A percentile compares a stretch with the other conserved stretches of the same genome.
Conservation (phyloP, 2,113 vertebrate species). For the Lepus americanus region DNA sequence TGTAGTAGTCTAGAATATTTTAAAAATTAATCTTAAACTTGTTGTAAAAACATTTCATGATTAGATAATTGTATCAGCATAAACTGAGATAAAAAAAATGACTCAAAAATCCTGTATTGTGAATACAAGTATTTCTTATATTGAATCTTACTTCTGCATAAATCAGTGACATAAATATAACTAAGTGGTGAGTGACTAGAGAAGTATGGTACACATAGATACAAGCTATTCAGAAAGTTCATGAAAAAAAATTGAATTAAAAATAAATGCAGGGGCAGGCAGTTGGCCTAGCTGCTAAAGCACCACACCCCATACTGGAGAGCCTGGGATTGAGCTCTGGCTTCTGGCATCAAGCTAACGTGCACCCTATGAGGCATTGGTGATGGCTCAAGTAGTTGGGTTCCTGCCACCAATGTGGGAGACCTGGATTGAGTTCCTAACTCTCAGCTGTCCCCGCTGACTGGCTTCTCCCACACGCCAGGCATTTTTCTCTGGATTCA, state of each 20-base stretch:
- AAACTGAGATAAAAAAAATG: conserved; percentile 28
- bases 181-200: conserved; percentile 4
- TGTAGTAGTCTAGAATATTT: neutral
- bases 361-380: too few relatives aligned
- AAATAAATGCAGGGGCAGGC: too few relatives aligned
- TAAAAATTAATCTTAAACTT: conserved; percentile 49
- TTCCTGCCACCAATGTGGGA: too few relatives aligned
- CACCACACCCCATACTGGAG: too few relatives aligned
- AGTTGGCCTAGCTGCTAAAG: too few relatives aligned
- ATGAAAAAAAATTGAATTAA: too few relatives aligned
- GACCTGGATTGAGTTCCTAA: too few relatives aligned
- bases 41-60: neutral
- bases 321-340: too few relatives aligned
- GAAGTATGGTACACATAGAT: neutral
- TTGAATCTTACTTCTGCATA: conserved; percentile 17
- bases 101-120: neutral
- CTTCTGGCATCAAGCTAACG: too few relatives aligned
- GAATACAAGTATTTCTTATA: neutral
- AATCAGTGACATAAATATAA: conserved; percentile 23
- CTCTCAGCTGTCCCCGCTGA: conserved; percentile 25
- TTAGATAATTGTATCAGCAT: neutral
- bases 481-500: conserved; percentile 79
- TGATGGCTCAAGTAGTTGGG: too few relatives aligned
- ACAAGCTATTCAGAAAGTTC: too few relatives aligned
- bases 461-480: conserved; percentile 63